phyloP scores from a whole-genome alignment of 2,113 vertebrate genomes.

The Thamnaconus septentrionalis region DNA sequence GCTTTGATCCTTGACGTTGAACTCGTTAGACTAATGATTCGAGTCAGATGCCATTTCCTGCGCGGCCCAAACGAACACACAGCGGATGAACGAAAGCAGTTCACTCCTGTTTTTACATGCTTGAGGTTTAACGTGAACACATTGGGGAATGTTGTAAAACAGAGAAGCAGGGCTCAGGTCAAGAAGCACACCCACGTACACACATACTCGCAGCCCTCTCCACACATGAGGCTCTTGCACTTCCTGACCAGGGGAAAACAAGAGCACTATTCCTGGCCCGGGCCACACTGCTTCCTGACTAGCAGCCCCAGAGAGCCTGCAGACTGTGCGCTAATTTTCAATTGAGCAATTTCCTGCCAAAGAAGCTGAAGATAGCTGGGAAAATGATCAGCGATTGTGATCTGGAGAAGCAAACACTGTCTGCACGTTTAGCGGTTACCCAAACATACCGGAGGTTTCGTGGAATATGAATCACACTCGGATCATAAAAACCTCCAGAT shows the following conservation, averaged over 20 bases:
- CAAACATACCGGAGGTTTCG: neutral
- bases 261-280: conserved; percentile 48
- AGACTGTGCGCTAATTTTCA: conserved; percentile 50
- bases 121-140: conserved; percentile 32
- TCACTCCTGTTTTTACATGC: conserved; percentile 31
- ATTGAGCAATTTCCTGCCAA: conserved; percentile 59
- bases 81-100: conserved; percentile 20
- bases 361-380: conserved; percentile 45
- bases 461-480: conserved; percentile 30
- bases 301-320: conserved; percentile 37
- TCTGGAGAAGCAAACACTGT: conserved; percentile 1
- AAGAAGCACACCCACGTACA: conserved; percentile 34
- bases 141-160: conserved; percentile 39
- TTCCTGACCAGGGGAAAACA: conserved; percentile 60
- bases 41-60: conserved; percentile 37
- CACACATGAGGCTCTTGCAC: conserved; percentile 36
- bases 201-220: conserved; percentile 12
- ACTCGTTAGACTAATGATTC: conserved; percentile 61
- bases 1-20: conserved; percentile 48
- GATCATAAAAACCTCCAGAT: conserved; percentile 18
- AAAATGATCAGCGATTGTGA: conserved; percentile 41
- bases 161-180: conserved; percentile 27
- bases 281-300: conserved; percentile 49
- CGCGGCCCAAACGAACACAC: conserved; percentile 46
- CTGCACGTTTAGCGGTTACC: neutral